Evolutionary conservation across 2,888 invertebrate genomes (phyloP), one percentile per base, ranked within the genome.

Genomic region (Lithophane ornitopus): DNA sequence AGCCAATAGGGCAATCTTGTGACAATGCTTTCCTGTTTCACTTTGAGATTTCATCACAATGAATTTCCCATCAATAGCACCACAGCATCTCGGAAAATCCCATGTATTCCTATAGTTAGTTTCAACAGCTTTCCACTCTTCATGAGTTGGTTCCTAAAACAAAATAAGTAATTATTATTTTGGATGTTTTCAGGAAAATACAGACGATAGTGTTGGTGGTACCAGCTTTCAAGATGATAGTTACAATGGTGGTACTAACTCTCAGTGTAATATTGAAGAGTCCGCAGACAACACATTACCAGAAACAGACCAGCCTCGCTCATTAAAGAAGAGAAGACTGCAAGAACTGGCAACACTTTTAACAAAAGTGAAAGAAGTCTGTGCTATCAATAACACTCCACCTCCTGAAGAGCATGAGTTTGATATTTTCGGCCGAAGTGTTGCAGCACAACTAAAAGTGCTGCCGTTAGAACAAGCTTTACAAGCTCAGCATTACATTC

Each of bases 401-500:
- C 76, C 68, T 44, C 61, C 63, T 19, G 67, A 70, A 16, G 81
- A 81, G 14, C 72, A 82, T 49, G 85, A 85, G 58, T 85, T 85
- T 59, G 80, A 85, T 39, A 75, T 82, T 12, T 85, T 85, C 34
- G 85, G 85, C 2, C 59, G 77, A 52, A 78, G 85, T 52, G 69
- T 85, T 70, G 82, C 78, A 0, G 85, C 82, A 41, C 85, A 85
- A 34, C 70, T 85, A 19, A 85, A 80, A 70, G 73, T 75, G 58
- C 46, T 85, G 56, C 76, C 84, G 0, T 28, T 85, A 7, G 67
- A 59, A 12, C 49, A 68, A 12, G 85, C 84, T 22, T 61, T 85
- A 66, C 80, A 85, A 73, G 84, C 84, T 12, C 80, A 85, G 58
- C 77, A 76, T 80, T 82, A 61, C 14, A 85, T 85, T 28, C 85